phyloP scores from a whole-genome alignment of 2,113 vertebrate species.

The Heliornis fulica region DNA sequence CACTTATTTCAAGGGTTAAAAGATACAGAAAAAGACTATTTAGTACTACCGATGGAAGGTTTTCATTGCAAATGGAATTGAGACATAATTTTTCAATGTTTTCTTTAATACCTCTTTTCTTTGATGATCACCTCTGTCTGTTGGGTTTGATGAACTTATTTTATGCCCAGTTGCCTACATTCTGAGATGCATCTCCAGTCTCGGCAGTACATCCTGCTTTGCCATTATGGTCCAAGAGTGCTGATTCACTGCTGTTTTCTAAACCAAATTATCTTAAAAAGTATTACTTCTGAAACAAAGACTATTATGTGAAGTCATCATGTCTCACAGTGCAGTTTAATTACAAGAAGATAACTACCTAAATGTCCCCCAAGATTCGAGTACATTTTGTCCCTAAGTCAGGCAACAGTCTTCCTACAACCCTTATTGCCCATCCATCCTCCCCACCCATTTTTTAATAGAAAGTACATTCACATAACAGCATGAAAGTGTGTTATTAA shows the following conservation, averaged over 20 bases:
- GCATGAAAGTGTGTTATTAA: neutral
- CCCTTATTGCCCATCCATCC: neutral
- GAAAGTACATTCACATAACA: neutral
- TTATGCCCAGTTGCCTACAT: neutral
- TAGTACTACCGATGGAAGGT: neutral
- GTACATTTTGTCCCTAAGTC: neutral
- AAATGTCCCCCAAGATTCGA: neutral
- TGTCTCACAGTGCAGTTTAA: neutral
- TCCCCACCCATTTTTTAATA: neutral
- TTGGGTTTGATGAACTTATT: neutral
- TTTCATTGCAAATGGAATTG: neutral
- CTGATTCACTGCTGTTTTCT: slow-evolving; percentile 49
- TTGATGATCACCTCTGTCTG: neutral
- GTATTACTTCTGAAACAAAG: slow-evolving; percentile 25
- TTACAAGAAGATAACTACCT: neutral
- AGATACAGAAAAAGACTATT: neutral
- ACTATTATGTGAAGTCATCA: neutral
- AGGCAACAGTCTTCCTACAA: neutral
- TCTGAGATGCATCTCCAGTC: neutral
- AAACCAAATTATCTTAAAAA: slow-evolving; percentile 27
- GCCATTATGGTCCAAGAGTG: neutral
- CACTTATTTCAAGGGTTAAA: neutral
- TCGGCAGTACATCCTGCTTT: neutral
- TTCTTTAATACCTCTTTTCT: neutral
- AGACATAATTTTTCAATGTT: neutral